Conservation (phyloP, 2,797 vertebrate species). For the Tragelaphus oryx region DNA sequence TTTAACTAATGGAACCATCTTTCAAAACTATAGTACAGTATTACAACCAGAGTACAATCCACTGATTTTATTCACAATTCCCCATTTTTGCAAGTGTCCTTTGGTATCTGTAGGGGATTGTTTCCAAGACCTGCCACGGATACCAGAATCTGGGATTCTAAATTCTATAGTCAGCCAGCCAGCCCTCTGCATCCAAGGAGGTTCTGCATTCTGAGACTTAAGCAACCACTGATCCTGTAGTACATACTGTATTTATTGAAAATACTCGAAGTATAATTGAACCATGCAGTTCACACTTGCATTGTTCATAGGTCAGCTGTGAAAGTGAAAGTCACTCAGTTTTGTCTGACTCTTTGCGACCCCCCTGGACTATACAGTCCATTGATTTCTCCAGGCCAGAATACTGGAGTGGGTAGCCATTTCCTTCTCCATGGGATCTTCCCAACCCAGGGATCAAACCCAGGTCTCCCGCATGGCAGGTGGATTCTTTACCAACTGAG, state of each 20-base stretch:
- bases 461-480: background rate
- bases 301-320: background rate
- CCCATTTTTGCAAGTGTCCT: background rate
- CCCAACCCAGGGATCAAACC: background rate
- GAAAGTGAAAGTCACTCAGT: background rate
- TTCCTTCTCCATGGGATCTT: background rate
- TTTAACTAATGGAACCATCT: background rate
- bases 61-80: background rate
- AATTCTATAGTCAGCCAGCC: background rate
- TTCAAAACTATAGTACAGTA: background rate
- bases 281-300: background rate
- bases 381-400: background rate
- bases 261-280: background rate
- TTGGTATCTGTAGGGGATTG: background rate
- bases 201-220: background rate
- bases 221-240: background rate
- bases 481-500: background rate
- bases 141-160: background rate
- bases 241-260: background rate
- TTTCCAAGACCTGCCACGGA: background rate
- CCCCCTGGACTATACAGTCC: background rate
- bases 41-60: background rate
- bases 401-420: background rate
- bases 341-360: background rate
- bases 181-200: background rate